Evolutionary conservation across 2,797 vertebrate species (phyloP), one percentile per base, ranked within the genome.

Genomic region (Eulemur rubriventer): DNA sequence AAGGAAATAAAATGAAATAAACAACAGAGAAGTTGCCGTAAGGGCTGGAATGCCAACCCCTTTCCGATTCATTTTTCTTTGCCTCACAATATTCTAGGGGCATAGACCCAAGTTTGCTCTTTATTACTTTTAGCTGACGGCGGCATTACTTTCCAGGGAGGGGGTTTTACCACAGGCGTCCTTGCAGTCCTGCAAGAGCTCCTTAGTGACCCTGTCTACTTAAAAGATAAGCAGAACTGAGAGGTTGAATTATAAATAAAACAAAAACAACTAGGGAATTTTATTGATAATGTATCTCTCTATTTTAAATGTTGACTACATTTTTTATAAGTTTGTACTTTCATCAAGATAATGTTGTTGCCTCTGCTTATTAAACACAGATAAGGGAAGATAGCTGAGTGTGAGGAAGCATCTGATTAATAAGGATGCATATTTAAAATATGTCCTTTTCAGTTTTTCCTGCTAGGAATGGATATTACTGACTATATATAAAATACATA

Each of bases 1-100:
- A 55, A 93, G 35, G 35, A 65, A 86, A 46, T 28, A 84, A 89
- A 93, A 79, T 82, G 35, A 72, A 95, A 59, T 86, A 85, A 83
- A 63, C 9, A 88, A 82, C 6, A 79, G 63, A 80, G 46, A 94
- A 82, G 9, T n/a, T 93, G 38, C 14, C 63, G 6, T 48, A 73
- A 93, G 35, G 28, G 2, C 17, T 73, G 1, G 48, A 79, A 78
- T 38, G 9, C 48, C 38, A 78, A 6, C 7, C 7, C 33, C 12
- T 78, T 76, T 20, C 63, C 50, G 2, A 72, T 41, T 24, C 12
- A 48, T 63, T 92, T 85, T 90, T 59, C 30, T 87, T 93, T 78
- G 12, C 43, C 8, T 87, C 6, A 70, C 50, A 43, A 5, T 82
- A 52, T 75, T 73, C 38, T 41, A 16, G 69, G 12, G 55, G 18